Base-by-base conservation (phyloP, 2,888 invertebrate genomes). In the Napeogenes sylphis region DNA sequence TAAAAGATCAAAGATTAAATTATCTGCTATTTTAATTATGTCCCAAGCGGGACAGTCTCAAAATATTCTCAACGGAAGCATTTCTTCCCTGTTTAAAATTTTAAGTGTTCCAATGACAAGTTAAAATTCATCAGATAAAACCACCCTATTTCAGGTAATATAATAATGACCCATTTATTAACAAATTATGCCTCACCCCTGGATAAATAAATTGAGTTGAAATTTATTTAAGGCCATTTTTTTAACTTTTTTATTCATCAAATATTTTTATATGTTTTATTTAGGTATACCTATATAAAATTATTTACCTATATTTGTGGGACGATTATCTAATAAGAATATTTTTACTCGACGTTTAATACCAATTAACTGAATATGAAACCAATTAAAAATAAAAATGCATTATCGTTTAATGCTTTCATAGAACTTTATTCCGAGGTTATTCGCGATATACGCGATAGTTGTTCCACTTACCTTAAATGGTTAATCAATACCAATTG, bases 141-240 rank as follows among this genome's bases (percentile, higher is more conserved):
- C 82, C 86, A 85, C 85, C 77, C 72, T 76, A 73, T 74, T 73
- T 79, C 76, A 75, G 81, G 82, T 80, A 82, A 79, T 79, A 78
- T 76, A 77, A 84, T 86, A 86, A 89, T 84, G 82, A 80, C 80
- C 85, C 82, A 89, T 88, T 89, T 88, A 87, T 82, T 87, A 87
- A 84, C 85, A 87, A 90, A 90, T 88, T 90, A 87, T 87, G 83
- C 82, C 79, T 68, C 70, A 51, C 30, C 51, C 51, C 30, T 10
- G 30, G 6, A 51, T 51, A 51, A 51, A 51, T 51, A 30, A 51
- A 30, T 30, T 8, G 21, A 51, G 51, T 21, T 51, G 8, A 30
- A 30, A 30, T 8, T 21, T 47, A 51, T 30, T 51, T 21, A 12
- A 8, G 8, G 30, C 10, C 30, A 30, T 51, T 51, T 21, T 14